A percentile compares a stretch with the other conserved stretches of the same genome.
Evolutionary conservation across 2,113 vertebrate genomes (phyloP).

Genomic region (Dinomys branickii): DNA sequence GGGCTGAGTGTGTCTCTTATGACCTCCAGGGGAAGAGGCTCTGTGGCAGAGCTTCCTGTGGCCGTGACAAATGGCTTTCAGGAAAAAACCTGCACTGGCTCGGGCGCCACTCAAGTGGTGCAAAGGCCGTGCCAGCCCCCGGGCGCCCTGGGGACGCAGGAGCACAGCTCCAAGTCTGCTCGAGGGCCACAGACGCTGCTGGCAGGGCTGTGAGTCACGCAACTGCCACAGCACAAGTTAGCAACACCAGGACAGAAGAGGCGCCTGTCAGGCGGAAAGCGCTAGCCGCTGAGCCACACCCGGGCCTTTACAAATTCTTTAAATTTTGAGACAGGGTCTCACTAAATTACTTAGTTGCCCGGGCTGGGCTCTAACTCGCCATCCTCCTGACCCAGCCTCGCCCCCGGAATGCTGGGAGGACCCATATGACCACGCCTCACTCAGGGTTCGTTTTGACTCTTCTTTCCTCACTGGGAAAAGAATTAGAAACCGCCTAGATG

Average conservation of each 20-base stretch:
- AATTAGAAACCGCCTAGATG: background rate
- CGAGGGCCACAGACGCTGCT: background rate
- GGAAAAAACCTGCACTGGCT: constrained; percentile 58
- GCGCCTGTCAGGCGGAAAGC: background rate
- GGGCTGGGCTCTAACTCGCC: background rate
- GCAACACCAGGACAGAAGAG: background rate
- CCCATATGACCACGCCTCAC: background rate
- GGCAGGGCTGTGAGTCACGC: background rate
- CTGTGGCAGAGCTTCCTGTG: constrained; percentile 61
- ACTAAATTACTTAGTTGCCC: background rate
- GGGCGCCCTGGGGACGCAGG: background rate
- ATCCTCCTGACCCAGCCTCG: background rate
- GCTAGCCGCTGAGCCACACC: background rate
- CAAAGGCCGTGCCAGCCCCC: background rate
- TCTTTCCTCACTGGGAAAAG: background rate
- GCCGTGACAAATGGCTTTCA: constrained; percentile 64
- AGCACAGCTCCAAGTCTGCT: background rate
- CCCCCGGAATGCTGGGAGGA: background rate
- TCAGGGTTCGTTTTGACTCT: background rate
- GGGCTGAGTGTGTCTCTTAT: background rate
- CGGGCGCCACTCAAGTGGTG: background rate
- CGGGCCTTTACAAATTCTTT: background rate
- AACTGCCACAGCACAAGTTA: background rate
- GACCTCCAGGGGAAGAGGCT: background rate
- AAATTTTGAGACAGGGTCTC: background rate